Base-by-base conservation (phyloP, 2,888 invertebrate species). In the Eugnorisma glareosa region DNA sequence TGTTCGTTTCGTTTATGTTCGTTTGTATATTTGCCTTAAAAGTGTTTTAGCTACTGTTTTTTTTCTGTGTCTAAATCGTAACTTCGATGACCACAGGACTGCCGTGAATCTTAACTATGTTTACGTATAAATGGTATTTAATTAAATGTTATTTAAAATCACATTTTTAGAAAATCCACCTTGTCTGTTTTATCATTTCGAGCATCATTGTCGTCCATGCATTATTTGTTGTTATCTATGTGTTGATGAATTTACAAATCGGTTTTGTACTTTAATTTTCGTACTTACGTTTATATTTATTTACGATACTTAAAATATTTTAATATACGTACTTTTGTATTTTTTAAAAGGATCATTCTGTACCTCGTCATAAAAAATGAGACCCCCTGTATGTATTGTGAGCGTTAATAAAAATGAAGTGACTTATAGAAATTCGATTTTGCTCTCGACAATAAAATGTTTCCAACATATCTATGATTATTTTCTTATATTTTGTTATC, bases 401-500 rank as follows among this genome's bases (percentile, higher is more conserved):
- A 84, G 84, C 90, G 87, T 88, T 94, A 94, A 95, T 95, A 95
- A 95, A 90, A 95, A 95, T 96, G 96, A 96, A 96, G 96, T 96
- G 96, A 96, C 96, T 84, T 91, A n/a, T n/a, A 89, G 86, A 89
- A 83, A 82, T 91, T 93, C 89, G 93, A 93, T 94, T 94, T 93
- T 94, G 88, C 92, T 94, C 93, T 95, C 93, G 93, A 92, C 93
- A 94, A 93, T 93, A 93, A 61, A 90, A 93, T 81, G 37, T 82
- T 86, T 88, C 78, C 74, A 81, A 77, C 73, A 70, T 40, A 72
- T 40, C 35, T 77, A 28, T 81, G 72, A 75, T 85, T 86, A 76
- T 84, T 85, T 84, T 76, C 81, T 82, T 81, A 86, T n/a, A n/a
- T n/a, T 82, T 86, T 61, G 79, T 86, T 88, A 73, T 78, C 15